Evolutionary conservation across 2,113 vertebrate genomes (phyloP).

Genomic region (Bettongia penicillata): DNA sequence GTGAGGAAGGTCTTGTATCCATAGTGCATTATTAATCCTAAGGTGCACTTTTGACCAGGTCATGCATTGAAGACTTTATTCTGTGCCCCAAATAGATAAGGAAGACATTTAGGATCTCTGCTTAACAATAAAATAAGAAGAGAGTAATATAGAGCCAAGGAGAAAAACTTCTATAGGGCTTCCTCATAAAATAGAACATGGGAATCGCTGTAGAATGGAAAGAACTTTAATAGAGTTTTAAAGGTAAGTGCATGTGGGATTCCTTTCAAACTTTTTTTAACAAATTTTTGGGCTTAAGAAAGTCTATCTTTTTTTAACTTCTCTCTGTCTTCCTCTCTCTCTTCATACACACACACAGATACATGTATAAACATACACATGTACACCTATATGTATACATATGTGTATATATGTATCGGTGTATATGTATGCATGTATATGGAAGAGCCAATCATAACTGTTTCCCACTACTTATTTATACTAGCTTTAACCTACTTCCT

Average conservation of each 20-base stretch:
- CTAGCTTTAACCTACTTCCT: background rate
- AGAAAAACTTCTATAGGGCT: background rate
- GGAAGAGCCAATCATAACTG: background rate
- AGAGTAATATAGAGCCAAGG: background rate
- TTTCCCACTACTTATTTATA: background rate
- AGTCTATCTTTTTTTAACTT: background rate
- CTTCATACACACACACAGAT: accelerated
- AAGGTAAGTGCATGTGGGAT: background rate
- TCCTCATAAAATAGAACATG: background rate
- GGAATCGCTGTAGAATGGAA: background rate
- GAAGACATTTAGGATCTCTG: background rate
- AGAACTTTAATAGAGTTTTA: background rate
- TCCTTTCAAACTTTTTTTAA: slow-evolving; percentile 4
- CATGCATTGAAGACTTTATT: background rate
- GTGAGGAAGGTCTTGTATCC: slow-evolving; percentile 7
- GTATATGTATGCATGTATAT: no score
- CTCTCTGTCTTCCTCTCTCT: accelerated
- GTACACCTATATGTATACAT: no score
- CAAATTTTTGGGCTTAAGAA: background rate
- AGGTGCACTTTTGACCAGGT: background rate
- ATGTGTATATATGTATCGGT: background rate
- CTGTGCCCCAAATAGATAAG: background rate
- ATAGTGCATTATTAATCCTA: background rate
- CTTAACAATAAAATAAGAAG: background rate
- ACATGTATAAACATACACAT: no score